Conservation (phyloP, 2,888 invertebrate species). For the Lithodes maja region DNA sequence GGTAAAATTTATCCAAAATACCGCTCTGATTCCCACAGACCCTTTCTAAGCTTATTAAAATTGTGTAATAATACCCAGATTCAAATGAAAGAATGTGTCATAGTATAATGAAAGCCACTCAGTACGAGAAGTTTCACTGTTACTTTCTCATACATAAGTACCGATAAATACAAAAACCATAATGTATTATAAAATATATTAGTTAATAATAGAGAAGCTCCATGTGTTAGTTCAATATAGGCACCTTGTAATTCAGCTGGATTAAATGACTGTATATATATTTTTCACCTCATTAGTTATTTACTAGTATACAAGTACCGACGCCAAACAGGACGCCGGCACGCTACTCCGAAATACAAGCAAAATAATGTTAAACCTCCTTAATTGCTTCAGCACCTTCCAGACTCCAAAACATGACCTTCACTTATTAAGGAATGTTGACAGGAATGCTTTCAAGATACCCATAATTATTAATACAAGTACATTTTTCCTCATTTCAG, state of each 20-base stretch:
- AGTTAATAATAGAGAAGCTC: constrained; percentile 29
- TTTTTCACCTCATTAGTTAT: constrained; percentile 5
- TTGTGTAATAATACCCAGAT: too few species aligned
- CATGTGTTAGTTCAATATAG: constrained; percentile 44
- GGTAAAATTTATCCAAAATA: too few species aligned
- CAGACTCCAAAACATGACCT: background rate
- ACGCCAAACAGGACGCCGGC: background rate
- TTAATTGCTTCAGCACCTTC: constrained; percentile 25
- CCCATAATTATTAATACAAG: background rate
- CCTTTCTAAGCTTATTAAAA: too few species aligned
- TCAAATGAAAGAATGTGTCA: too few species aligned
- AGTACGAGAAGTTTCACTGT: background rate
- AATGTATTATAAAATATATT: constrained; percentile 11
- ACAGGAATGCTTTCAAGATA: constrained; percentile 43
- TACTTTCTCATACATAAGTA: constrained; percentile 46
- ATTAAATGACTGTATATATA: constrained; percentile 24
- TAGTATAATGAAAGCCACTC: too few species aligned
- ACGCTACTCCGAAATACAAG: background rate
- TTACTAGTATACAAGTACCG: background rate
- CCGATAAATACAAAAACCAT: constrained; percentile 45
- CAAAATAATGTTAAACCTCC: background rate
- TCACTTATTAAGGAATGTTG: constrained; percentile 45
- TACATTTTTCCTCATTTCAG: background rate
- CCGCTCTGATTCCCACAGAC: too few species aligned
- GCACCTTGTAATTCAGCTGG: constrained; percentile 41